A percentile compares a stretch with the other conserved stretches of the same genome.
Evolutionary conservation across 2,888 invertebrate genomes (phyloP).

Genomic region (Creontiades dilutus): DNA sequence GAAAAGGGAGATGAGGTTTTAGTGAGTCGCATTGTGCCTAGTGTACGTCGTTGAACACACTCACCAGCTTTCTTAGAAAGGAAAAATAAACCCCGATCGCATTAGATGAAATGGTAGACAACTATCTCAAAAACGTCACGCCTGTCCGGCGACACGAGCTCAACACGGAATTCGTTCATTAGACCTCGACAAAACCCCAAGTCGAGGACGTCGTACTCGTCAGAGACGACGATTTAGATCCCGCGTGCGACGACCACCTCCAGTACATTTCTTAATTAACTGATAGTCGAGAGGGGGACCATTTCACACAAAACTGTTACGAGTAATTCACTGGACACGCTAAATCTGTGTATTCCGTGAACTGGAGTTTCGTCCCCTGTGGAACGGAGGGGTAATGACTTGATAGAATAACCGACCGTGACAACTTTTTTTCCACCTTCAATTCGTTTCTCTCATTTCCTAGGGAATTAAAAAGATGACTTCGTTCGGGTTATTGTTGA

Average conservation of each 20-base stretch:
- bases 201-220: neutral
- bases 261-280: slow-evolving; percentile 56
- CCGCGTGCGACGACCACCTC: slow-evolving; percentile 54
- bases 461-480: neutral
- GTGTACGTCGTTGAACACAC: no score
- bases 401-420: slow-evolving; percentile 35
- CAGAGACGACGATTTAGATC: neutral
- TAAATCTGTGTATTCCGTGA: slow-evolving; percentile 62
- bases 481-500: neutral
- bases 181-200: neutral
- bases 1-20: no score
- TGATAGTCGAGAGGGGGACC: slow-evolving; percentile 33
- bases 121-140: neutral
- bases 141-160: neutral
- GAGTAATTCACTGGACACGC: slow-evolving; percentile 53
- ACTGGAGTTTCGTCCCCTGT: neutral
- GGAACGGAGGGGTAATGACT: slow-evolving; percentile 26
- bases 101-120: neutral
- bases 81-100: neutral
- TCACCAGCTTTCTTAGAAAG: no score
- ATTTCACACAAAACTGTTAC: neutral
- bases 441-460: neutral
- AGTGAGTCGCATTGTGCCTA: no score
- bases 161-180: slow-evolving; percentile 59
- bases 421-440: neutral